Percentiles rank a stretch among this genome's conserved stretches.
Conservation (phyloP, 2,888 invertebrate genomes). For the Smittia sp. region DNA sequence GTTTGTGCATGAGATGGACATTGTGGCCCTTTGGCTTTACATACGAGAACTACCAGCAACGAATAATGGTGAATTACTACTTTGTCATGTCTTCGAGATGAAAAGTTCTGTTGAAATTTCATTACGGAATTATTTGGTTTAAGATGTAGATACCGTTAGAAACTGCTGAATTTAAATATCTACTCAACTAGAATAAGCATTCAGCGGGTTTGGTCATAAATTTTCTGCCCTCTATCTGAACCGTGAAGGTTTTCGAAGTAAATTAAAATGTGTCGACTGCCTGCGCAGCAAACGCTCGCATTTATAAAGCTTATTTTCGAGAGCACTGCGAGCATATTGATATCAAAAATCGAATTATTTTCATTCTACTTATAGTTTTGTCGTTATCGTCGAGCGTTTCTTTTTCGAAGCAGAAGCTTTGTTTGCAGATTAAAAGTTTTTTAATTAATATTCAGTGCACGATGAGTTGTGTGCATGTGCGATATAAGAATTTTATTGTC, state of each 20-base stretch:
- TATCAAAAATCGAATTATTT: slow-evolving; percentile 39
- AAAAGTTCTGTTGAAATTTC: background rate
- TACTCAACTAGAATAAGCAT: no score
- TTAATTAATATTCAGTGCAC: slow-evolving; percentile 37
- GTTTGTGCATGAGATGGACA: background rate
- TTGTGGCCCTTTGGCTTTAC: background rate
- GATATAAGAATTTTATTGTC: slow-evolving; percentile 14
- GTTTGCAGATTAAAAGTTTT: slow-evolving; percentile 39
- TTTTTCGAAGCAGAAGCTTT: background rate
- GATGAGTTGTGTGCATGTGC: background rate
- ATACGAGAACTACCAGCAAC: background rate
- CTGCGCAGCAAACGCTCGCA: background rate
- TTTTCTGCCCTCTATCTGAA: no score
- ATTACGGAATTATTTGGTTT: background rate
- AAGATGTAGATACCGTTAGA: no score
- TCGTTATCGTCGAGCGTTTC: background rate
- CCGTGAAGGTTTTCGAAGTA: no score
- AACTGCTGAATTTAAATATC: no score
- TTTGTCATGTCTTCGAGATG: background rate
- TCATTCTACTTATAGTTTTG: background rate
- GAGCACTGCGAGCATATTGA: slow-evolving; percentile 23
- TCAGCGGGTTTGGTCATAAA: no score
- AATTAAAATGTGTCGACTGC: no score
- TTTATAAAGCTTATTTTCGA: slow-evolving; percentile 27
- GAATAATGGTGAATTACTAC: background rate